Evolutionary conservation across 1,140 invertebrate species (phyloP).

Genomic region (Capitella teleta): DNA sequence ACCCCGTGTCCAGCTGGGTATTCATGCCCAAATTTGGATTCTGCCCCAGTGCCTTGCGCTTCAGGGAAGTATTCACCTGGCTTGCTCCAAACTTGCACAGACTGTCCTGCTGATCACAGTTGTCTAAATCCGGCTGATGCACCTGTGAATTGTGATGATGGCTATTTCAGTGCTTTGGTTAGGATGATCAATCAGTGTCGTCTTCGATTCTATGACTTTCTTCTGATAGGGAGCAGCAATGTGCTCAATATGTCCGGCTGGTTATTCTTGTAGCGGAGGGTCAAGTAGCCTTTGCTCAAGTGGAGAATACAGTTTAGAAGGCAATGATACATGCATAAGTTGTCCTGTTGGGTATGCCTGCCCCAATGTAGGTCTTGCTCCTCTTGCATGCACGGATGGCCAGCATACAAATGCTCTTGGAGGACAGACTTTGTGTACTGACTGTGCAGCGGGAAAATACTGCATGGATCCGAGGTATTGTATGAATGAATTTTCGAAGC

Average conservation of each 20-base stretch:
- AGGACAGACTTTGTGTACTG: not conserved
- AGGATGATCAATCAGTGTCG: not conserved
- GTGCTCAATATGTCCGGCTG: constrained; percentile 6
- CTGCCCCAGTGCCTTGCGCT: not conserved
- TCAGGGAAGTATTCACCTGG: not conserved
- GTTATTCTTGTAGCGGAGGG: not conserved
- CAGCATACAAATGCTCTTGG: not conserved
- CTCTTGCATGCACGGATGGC: not conserved
- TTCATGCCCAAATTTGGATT: not conserved
- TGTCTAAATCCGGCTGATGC: not conserved
- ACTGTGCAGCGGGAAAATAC: not conserved
- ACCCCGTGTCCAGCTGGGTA: not conserved
- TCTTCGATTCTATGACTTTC: not conserved
- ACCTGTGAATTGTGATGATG: not conserved
- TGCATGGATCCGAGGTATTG: constrained; percentile 3
- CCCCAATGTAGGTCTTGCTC: not conserved
- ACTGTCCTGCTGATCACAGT: not conserved
- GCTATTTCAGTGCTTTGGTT: not conserved
- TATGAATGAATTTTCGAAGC: not conserved
- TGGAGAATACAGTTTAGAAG: constrained; percentile 2
- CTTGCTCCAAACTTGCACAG: not conserved
- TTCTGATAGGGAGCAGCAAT: constrained; percentile 10
- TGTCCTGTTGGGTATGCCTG: constrained; percentile 5
- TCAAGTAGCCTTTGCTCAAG: not conserved
- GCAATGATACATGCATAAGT: not conserved